Percentiles rank a stretch among this genome's conserved stretches.
Conservation (phyloP, 2,888 invertebrate genomes). For the Sarcophaga variegata region DNA sequence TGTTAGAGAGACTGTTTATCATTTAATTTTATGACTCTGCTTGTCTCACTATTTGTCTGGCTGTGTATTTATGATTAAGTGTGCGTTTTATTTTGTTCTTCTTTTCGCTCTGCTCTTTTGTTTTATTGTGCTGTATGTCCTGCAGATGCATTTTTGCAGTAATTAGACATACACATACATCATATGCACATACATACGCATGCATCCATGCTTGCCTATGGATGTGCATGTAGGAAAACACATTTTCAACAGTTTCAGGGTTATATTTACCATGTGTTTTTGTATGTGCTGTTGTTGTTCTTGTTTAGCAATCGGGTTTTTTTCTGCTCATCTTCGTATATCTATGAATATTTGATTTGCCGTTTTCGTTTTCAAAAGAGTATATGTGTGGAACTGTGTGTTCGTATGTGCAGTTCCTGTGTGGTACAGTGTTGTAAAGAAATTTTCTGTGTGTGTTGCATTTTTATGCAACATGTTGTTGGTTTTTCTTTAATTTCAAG, state of each 20-base stretch:
- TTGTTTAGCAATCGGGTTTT: no score
- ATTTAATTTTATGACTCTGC: constrained; percentile 1
- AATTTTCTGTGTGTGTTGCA: constrained; percentile 34
- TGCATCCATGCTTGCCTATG: not conserved
- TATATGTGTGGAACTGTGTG: no score
- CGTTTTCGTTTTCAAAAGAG: no score
- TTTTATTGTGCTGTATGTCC: constrained; percentile 13
- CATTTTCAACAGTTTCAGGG: no score
- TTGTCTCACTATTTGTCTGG: not conserved
- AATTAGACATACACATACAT: constrained; percentile 32
- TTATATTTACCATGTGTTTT: no score
- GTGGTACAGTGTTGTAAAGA: not conserved
- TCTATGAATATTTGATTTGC: no score
- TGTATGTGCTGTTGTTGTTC: no score
- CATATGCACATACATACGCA: not conserved
- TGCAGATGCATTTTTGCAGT: constrained; percentile 59
- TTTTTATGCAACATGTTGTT: constrained; percentile 64
- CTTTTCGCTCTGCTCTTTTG: not conserved
- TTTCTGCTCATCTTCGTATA: no score
- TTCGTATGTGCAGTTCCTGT: constrained; percentile 42
- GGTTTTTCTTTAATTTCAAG: constrained; percentile 18
- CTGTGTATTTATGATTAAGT: not conserved
- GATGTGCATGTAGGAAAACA: not conserved
- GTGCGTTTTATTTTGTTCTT: not conserved
- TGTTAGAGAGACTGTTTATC: not conserved